Evolutionary conservation across 2,113 vertebrate genomes (phyloP).

Genomic region (Mormyrus lacerda): DNA sequence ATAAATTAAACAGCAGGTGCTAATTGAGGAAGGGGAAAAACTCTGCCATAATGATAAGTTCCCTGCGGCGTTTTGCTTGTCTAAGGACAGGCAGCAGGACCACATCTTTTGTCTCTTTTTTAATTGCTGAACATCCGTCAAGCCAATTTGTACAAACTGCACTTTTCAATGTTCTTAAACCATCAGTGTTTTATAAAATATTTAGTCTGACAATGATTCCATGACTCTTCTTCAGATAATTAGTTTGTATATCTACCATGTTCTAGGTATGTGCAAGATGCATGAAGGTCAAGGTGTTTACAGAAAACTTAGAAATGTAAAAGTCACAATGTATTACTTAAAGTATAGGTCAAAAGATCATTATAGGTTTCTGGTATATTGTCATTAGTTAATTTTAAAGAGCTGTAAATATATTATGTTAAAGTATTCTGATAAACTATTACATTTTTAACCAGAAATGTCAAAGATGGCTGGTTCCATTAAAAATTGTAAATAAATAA

Average conservation of each 20-base stretch:
- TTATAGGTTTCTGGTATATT: background rate
- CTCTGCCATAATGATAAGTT: conserved; percentile 47
- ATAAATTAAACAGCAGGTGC: conserved; percentile 60
- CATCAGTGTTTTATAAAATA: background rate
- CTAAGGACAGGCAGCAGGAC: conserved; percentile 42
- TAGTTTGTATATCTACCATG: conserved; percentile 13
- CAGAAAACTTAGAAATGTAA: background rate
- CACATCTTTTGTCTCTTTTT: conserved; percentile 39
- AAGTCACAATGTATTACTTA: background rate
- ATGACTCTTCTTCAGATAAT: conserved; percentile 40
- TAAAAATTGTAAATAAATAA: background rate
- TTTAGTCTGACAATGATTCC: background rate
- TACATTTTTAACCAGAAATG: background rate
- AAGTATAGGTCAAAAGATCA: background rate
- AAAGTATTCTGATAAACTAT: background rate
- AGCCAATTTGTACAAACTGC: conserved; percentile 31
- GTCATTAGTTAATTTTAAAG: background rate
- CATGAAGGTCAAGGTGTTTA: background rate
- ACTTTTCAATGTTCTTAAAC: conserved; percentile 33
- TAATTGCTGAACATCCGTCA: conserved; percentile 41
- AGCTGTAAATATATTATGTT: background rate
- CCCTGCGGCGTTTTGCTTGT: conserved; percentile 50
- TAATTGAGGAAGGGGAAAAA: conserved; percentile 54
- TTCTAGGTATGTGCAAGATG: background rate
- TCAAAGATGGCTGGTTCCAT: background rate